Percentiles rank a stretch among this genome's conserved stretches.
These are phyloP conservation scores for Neosilurus hyrtlii DNA, from an alignment of 2,797 vertebrate genomes.

Conservation along the genomic window DNA sequence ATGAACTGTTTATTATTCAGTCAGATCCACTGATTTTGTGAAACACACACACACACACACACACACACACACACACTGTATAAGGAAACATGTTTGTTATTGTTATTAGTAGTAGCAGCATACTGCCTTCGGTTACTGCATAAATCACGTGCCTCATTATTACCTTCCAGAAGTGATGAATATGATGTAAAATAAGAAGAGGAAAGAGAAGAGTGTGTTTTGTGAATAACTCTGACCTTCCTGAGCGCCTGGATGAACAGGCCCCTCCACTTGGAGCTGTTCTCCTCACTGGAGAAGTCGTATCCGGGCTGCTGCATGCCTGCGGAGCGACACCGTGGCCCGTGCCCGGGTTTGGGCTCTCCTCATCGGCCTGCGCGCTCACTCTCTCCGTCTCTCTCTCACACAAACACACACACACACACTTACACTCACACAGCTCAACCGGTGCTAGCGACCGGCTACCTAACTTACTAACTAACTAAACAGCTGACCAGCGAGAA, in stretches of 20 bases:
- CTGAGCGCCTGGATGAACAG: conserved; percentile 90
- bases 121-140: too few relatives aligned
- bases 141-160: background rate
- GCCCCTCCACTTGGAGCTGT: conserved; percentile 94
- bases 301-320: conserved; percentile 94
- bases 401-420: background rate
- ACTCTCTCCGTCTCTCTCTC: conserved; percentile 58
- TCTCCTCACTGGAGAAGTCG: conserved; percentile 96
- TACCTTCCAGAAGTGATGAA: background rate
- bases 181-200: too few relatives aligned
- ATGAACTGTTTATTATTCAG: too few relatives aligned
- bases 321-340: conserved; percentile 75
- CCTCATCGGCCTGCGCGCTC: conserved; percentile 81
- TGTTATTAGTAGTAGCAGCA: too few relatives aligned
- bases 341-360: conserved; percentile 67
- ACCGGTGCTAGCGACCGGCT: background rate
- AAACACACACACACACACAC: too few relatives aligned
- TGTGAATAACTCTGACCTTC: conserved; percentile 73
- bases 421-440: background rate
- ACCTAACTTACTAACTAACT: background rate
- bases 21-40: too few relatives aligned
- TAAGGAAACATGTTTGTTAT: too few relatives aligned
- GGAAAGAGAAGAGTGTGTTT: too few relatives aligned
- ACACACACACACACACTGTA: too few relatives aligned
- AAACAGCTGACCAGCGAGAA: background rate